These are phyloP conservation scores for Drosophila algonquin DNA, from an alignment of 2,888 invertebrate genomes.

Conservation along the genomic window DNA sequence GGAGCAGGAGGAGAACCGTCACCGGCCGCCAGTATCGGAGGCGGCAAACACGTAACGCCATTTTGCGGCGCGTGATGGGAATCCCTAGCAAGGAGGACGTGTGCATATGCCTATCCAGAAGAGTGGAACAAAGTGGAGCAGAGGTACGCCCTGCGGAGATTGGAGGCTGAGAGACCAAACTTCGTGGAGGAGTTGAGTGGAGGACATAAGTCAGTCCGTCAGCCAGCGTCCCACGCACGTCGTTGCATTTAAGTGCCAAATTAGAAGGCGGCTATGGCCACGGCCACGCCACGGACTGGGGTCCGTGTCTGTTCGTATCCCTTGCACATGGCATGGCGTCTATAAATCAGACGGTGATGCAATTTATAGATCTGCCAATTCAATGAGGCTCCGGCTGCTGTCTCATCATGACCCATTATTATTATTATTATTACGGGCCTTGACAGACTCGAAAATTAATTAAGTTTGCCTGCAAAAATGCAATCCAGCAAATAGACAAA, in stretches of 20 bases:
- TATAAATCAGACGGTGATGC: slow-evolving; percentile 62
- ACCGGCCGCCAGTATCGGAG: slow-evolving; percentile 39
- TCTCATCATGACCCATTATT: slow-evolving; percentile 50
- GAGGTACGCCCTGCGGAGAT: neutral
- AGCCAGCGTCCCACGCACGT: slow-evolving; percentile 69
- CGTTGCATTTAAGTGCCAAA: slow-evolving; percentile 79
- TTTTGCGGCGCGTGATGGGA: slow-evolving; percentile 76
- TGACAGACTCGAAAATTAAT: slow-evolving; percentile 54
- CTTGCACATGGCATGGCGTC: slow-evolving; percentile 52
- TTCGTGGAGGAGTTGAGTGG: neutral
- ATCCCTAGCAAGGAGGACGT: slow-evolving; percentile 61
- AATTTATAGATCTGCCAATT: slow-evolving; percentile 67
- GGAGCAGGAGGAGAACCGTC: slow-evolving; percentile 15
- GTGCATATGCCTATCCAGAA: slow-evolving; percentile 71
- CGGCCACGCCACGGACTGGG: slow-evolving; percentile 25
- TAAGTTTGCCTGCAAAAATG: slow-evolving; percentile 52
- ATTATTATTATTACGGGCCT: slow-evolving; percentile 42
- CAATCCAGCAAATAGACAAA: slow-evolving; percentile 38
- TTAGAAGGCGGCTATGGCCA: slow-evolving; percentile 47
- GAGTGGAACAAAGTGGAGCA: neutral
- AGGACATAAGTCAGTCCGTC: slow-evolving; percentile 48
- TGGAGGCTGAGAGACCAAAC: neutral
- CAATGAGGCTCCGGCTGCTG: slow-evolving; percentile 44
- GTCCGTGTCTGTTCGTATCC: neutral
- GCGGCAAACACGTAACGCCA: slow-evolving; percentile 77